A percentile compares a stretch with the other conserved stretches of the same genome.
phyloP scores from a whole-genome alignment of 1,140 invertebrate genomes.

The Zeugodacus cucurbitae region DNA sequence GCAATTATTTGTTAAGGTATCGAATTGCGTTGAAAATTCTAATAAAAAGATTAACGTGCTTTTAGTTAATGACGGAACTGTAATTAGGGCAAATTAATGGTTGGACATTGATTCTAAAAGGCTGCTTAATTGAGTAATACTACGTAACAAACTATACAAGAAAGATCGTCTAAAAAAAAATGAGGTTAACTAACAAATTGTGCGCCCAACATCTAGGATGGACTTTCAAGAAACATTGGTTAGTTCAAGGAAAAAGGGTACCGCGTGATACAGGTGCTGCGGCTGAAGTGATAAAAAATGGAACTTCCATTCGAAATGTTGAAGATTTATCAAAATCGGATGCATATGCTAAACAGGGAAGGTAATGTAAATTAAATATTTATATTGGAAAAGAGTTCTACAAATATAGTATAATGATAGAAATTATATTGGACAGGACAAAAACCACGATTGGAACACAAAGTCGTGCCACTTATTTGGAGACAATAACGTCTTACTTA shows the following conservation, averaged over 20 bases:
- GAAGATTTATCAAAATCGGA: conserved; percentile 37
- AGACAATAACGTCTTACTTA: conserved; percentile 74
- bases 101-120: too few relatives aligned
- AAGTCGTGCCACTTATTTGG: conserved; percentile 71
- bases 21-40: too few relatives aligned
- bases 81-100: too few relatives aligned
- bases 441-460: conserved; percentile 71
- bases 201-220: conserved; percentile 75
- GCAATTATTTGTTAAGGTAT: too few relatives aligned
- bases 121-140: too few relatives aligned
- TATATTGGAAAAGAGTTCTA: too few relatives aligned
- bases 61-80: too few relatives aligned
- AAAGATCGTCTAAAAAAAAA: too few relatives aligned
- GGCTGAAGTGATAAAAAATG: conserved; percentile 63
- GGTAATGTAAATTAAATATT: neutral
- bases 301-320: conserved; percentile 48
- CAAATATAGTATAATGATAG: neutral
- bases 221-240: conserved; percentile 76
- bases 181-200: conserved; percentile 74
- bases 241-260: conserved; percentile 70
- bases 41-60: too few relatives aligned
- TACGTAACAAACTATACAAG: too few relatives aligned
- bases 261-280: conserved; percentile 68
- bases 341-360: neutral
- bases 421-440: too few relatives aligned